phyloP scores from a whole-genome alignment of 2,888 invertebrate species.

The Chrysodeixis includens region DNA sequence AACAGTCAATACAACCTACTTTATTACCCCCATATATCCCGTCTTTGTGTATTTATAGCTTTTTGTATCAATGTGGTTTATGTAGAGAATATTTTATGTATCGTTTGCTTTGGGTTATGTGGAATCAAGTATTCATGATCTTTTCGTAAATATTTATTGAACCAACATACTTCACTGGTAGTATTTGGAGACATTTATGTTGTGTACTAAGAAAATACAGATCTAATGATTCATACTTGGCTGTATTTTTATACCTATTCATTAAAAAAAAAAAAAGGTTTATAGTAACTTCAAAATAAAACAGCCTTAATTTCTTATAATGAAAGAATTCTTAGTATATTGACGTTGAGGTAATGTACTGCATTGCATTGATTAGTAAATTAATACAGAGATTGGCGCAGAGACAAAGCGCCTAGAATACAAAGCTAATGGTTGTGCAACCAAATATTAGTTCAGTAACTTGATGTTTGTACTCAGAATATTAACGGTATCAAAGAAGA shows the following conservation, averaged over 20 bases:
- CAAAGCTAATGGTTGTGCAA: neutral
- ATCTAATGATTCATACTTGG: too few species aligned
- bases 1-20: slow-evolving; percentile 37
- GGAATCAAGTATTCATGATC: neutral
- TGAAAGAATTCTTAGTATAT: too few species aligned
- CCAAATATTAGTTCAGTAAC: neutral
- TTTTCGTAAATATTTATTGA: neutral
- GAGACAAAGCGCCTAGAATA: neutral
- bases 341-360: neutral
- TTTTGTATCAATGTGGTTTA: slow-evolving; percentile 18
- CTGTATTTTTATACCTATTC: too few species aligned
- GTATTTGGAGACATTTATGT: too few species aligned
- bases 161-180: too few species aligned
- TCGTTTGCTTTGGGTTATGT: slow-evolving; percentile 1
- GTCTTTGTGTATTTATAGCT: slow-evolving; percentile 20
- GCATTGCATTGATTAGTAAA: neutral
- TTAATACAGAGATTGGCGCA: neutral
- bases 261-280: too few species aligned
- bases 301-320: too few species aligned
- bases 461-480: neutral
- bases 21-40: slow-evolving; percentile 27
- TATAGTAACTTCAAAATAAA: too few species aligned
- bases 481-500: too few species aligned
- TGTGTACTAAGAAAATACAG: too few species aligned
- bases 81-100: neutral